A percentile compares a stretch with the other conserved stretches of the same genome.
phyloP scores from a whole-genome alignment of 2,888 invertebrate species.

The Drosophila helvetica region DNA sequence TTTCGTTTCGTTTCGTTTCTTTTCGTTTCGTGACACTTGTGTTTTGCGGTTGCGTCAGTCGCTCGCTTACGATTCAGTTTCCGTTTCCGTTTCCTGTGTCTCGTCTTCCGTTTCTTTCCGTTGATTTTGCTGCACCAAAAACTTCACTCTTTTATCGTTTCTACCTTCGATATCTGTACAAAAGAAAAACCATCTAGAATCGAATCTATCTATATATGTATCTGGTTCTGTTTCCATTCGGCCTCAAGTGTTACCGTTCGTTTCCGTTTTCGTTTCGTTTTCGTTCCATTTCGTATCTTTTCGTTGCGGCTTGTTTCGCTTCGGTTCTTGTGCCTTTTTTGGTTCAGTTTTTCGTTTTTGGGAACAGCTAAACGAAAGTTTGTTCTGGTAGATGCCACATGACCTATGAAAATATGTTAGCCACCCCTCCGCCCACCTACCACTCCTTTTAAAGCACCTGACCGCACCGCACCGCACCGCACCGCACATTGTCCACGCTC shows the following conservation, averaged over 20 bases:
- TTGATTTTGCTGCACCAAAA: constrained; percentile 64
- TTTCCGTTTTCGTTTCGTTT: constrained; percentile 25
- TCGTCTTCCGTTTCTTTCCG: not conserved
- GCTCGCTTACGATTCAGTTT: not conserved
- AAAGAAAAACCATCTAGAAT: constrained; percentile 5
- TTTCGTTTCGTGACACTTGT: not conserved
- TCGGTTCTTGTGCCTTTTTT: constrained; percentile 32
- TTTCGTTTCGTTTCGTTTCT: constrained; percentile 20
- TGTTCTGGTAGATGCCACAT: constrained; percentile 42
- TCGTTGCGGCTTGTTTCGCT: constrained; percentile 48
- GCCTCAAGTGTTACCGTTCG: not conserved
- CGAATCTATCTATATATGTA: constrained; percentile 7
- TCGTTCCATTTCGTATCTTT: constrained; percentile 37
- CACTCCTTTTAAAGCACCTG: constrained; percentile 5
- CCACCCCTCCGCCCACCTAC: constrained; percentile 23
- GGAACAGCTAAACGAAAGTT: constrained; percentile 42
- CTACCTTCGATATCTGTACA: constrained; percentile 19
- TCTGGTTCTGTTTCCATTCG: not conserved
- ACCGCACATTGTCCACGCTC: constrained; percentile 5
- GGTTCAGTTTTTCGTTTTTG: constrained; percentile 24
- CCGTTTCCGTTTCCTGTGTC: not conserved
- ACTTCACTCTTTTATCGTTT: constrained; percentile 44
- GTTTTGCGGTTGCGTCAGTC: constrained; percentile 1
- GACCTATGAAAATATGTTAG: constrained; percentile 13
- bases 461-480: not conserved